Evolutionary conservation across 1,140 invertebrate genomes (phyloP).

Genomic region (Zaprionus vittiger): DNA sequence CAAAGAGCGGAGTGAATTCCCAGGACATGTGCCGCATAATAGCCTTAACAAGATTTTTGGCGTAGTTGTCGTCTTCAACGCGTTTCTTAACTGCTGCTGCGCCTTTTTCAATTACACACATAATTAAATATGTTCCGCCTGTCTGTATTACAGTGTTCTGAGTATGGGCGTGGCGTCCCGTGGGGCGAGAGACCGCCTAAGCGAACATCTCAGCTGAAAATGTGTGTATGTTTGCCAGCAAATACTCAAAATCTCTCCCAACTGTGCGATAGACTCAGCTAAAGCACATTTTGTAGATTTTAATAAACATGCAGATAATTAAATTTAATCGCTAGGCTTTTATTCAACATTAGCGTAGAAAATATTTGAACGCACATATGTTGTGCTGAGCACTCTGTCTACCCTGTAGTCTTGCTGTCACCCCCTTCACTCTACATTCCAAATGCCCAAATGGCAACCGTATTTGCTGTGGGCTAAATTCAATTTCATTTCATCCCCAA

Average conservation of each 20-base stretch:
- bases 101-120: conserved; percentile 81
- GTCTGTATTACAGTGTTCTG: conserved; percentile 20
- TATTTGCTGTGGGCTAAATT: conserved; percentile 74
- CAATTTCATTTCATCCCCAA: conserved; percentile 53
- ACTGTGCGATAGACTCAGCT: conserved; percentile 61
- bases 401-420: not conserved
- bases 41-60: conserved; percentile 46
- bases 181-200: conserved; percentile 14
- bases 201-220: conserved; percentile 30
- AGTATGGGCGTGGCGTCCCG: conserved; percentile 48
- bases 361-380: conserved; percentile 48
- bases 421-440: not conserved
- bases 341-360: conserved; percentile 68
- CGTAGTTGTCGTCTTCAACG: conserved; percentile 26
- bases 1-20: not conserved
- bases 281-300: conserved; percentile 69
- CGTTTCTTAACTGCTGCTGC: conserved; percentile 70
- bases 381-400: conserved; percentile 8
- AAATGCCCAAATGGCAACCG: conserved; percentile 46
- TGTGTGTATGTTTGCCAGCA: conserved; percentile 25
- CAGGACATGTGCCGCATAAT: conserved; percentile 72
- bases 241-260: conserved; percentile 71
- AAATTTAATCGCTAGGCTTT: conserved; percentile 75
- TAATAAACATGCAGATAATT: conserved; percentile 78
- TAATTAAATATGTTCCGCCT: conserved; percentile 75